Evolutionary conservation across 2,888 invertebrate genomes (phyloP), one percentile per base, ranked within the genome.

Genomic region (Pachymerium ferrugineum): DNA sequence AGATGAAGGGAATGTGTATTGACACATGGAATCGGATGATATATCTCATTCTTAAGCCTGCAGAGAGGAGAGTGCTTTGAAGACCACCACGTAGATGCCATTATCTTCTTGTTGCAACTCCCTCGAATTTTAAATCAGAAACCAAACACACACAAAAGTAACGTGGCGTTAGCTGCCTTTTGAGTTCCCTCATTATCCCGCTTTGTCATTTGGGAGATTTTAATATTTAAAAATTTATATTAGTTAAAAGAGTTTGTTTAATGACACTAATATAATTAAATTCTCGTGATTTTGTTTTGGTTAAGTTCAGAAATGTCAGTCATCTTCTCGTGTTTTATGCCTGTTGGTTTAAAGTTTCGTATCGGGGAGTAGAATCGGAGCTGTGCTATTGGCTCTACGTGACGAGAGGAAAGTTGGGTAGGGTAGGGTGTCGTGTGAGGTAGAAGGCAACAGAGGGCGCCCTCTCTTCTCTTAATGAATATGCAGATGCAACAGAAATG

Each of bases 401-500:
- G 47, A 47, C n/a, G 47, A 47, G 47, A 47, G 42, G 42, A 42
- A 42, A 42, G 42, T 12, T 10, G 22, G 47, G 47, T n/a, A 22
- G 22, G 6, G 47, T 16, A 3, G 22, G 47, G 47, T 19, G 47
- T 22, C 8, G 47, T 47, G 47, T 22, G 47, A 47, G 47, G 47
- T 47, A 16, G 47, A 47, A 47, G 47, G 47, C 47, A 47, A 47
- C 47, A 47, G 47, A 47, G 47, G 68, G 68, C 68, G 68, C 68
- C 68, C 68, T 68, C 47, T 42, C 42, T 33, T 42, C 72, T 28
- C 72, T 72, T 72, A 72, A 72, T 72, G 72, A 72, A 72, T 72
- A 72, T 72, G 72, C 72, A 72, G 72, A 72, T 72, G 72, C 25
- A 33, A 72, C 42, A 72, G 72, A 72, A 42, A 72, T 72, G 72